These are phyloP conservation scores for Anguilla anguilla DNA, from an alignment of 2,797 vertebrate genomes.

Conservation along the genomic window DNA sequence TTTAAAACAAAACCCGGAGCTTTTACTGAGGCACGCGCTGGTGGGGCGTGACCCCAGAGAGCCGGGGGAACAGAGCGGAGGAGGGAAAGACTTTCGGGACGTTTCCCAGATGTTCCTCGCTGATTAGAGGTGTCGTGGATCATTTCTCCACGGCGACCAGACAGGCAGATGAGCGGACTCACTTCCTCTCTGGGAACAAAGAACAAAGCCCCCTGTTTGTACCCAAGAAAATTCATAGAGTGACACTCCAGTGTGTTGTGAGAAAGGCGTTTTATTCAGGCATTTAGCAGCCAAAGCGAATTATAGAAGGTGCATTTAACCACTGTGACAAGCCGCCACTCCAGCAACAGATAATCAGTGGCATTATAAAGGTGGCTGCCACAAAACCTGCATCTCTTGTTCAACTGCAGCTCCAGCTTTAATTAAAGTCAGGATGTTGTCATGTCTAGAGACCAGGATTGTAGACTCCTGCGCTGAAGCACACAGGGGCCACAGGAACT, in stretches of 20 bases:
- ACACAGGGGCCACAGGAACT: background rate
- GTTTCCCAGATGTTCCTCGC: conserved; percentile 15
- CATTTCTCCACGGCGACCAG: background rate
- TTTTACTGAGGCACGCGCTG: background rate
- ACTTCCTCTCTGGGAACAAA: background rate
- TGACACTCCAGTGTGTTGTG: background rate
- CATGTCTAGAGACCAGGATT: background rate
- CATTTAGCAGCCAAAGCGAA: background rate
- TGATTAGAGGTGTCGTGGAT: background rate
- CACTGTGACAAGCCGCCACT: background rate
- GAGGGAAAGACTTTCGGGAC: background rate
- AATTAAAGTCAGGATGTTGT: background rate
- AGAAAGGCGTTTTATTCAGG: background rate
- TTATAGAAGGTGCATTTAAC: background rate
- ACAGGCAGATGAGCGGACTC: no score
- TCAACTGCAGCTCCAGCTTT: background rate
- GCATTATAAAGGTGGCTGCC: background rate
- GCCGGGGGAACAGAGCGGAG: background rate
- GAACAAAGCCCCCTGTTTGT: background rate
- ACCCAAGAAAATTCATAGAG: background rate
- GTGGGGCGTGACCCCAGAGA: background rate
- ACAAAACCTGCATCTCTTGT: background rate
- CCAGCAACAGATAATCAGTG: background rate
- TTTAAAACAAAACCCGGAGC: background rate
- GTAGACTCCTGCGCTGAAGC: background rate